Evolutionary conservation across 1,140 invertebrate genomes (phyloP).

Genomic region (Macrosteles quadrilineatus): DNA sequence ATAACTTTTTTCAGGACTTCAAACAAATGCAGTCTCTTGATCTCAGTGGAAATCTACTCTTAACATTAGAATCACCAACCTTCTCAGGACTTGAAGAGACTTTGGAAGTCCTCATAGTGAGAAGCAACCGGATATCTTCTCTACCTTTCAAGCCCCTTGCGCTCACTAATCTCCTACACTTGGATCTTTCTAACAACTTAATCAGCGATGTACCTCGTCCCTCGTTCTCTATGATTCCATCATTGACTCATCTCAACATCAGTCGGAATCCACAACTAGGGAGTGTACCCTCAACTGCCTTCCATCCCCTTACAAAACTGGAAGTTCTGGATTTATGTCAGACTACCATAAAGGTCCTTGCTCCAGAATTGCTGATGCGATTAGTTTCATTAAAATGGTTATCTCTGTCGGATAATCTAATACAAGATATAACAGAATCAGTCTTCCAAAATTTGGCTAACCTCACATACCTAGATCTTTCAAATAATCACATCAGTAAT

Average conservation of each 20-base stretch:
- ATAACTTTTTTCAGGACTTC: constrained; percentile 59
- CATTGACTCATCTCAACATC: constrained; percentile 72
- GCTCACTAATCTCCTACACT: constrained; percentile 62
- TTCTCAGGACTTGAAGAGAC: constrained; percentile 74
- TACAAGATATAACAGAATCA: constrained; percentile 70
- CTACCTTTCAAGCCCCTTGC: constrained; percentile 64
- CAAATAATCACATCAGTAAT: constrained; percentile 72
- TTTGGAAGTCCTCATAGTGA: constrained; percentile 70
- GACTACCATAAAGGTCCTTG: constrained; percentile 68
- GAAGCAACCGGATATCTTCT: constrained; percentile 72
- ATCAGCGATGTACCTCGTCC: constrained; percentile 66
- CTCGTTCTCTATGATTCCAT: constrained; percentile 67
- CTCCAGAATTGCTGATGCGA: constrained; percentile 69
- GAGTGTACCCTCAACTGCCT: constrained; percentile 57
- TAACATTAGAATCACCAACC: constrained; percentile 67
- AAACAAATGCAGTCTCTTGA: constrained; percentile 72
- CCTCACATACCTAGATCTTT: constrained; percentile 69
- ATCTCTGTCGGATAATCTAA: constrained; percentile 64
- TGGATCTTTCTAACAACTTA: constrained; percentile 80
- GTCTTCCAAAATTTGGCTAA: constrained; percentile 73
- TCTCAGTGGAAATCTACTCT: constrained; percentile 75
- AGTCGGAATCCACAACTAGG: constrained; percentile 72
- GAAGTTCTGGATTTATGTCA: constrained; percentile 70
- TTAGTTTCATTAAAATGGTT: constrained; percentile 64
- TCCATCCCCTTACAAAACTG: constrained; percentile 62